Conservation (phyloP, 23 tunicate species). For the Trididemnum miniatum region DNA sequence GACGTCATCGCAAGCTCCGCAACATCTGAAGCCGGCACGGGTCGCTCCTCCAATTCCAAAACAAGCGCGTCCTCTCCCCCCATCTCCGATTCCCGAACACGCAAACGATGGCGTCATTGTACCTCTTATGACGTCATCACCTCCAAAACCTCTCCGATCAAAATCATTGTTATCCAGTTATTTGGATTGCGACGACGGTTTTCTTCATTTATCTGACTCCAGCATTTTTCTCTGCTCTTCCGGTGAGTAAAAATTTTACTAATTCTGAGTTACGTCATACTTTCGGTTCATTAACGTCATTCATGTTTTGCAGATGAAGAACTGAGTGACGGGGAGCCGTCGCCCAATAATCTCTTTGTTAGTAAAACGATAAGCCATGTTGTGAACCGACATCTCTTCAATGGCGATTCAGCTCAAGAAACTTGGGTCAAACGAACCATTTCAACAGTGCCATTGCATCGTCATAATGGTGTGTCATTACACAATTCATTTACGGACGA, state of each 20-base stretch:
- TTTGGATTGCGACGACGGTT: neutral
- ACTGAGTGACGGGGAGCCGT: neutral
- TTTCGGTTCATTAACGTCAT: neutral
- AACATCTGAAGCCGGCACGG: slow-evolving; percentile 30
- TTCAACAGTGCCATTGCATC: neutral
- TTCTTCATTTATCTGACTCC: slow-evolving; percentile 2
- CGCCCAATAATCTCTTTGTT: slow-evolving; percentile 18
- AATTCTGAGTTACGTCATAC: neutral
- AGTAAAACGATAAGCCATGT: slow-evolving; percentile 58
- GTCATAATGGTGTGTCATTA: neutral
- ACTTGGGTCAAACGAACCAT: neutral
- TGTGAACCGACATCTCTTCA: slow-evolving; percentile 49
- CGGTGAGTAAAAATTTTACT: neutral
- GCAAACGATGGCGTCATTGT: slow-evolving; percentile 1
- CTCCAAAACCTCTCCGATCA: slow-evolving; percentile 17
- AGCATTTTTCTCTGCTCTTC: slow-evolving; percentile 17
- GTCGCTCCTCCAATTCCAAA: slow-evolving; percentile 54
- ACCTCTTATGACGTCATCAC: slow-evolving; percentile 1
- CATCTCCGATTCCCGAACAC: slow-evolving; percentile 55
- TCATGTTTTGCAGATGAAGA: slow-evolving; percentile 19
- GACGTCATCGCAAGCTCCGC: slow-evolving; percentile 2
- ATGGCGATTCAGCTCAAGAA: slow-evolving; percentile 36
- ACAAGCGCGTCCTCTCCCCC: slow-evolving; percentile 60
- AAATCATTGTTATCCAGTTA: neutral
- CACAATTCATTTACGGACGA: neutral